Conservation (phyloP, 1,140 invertebrate genomes). For the Copidosoma floridanum region DNA sequence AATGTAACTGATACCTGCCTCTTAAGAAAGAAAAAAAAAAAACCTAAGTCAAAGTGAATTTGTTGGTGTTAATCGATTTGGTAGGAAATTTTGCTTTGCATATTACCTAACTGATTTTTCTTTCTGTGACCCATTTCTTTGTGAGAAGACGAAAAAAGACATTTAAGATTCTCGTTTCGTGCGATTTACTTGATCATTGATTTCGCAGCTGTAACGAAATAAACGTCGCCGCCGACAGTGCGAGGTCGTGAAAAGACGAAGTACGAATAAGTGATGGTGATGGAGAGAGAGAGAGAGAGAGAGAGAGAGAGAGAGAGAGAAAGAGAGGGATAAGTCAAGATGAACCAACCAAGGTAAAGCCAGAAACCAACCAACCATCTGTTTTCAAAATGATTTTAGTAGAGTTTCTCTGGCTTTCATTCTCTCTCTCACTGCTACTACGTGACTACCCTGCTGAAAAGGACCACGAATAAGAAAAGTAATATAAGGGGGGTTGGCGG, state of each 20-base stretch:
- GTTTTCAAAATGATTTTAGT: constrained; percentile 43
- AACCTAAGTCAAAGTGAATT: no score
- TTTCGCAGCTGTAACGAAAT: constrained; percentile 2
- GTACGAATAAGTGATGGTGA: not conserved
- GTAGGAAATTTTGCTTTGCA: no score
- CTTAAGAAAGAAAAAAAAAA: no score
- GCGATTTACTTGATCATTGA: constrained; percentile 27
- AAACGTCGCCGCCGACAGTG: constrained; percentile 3
- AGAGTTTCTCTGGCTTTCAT: constrained; percentile 23
- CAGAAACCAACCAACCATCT: constrained; percentile 37
- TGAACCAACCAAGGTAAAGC: no score
- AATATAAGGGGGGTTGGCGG: constrained; percentile 1
- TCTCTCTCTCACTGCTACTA: constrained; percentile 13
- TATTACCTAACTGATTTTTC: no score
- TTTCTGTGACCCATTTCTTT: no score
- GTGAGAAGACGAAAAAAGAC: no score
- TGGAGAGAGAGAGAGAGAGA: constrained; percentile 9
- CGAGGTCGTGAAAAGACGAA: not conserved
- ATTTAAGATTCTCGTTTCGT: no score
- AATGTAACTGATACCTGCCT: no score
- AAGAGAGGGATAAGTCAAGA: not conserved
- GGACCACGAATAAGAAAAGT: constrained; percentile 17
- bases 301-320: not conserved
- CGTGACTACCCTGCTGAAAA: constrained; percentile 35
- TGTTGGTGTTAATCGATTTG: no score